Base-by-base conservation (phyloP, 2,888 invertebrate genomes). In the Thalpophila matura region DNA sequence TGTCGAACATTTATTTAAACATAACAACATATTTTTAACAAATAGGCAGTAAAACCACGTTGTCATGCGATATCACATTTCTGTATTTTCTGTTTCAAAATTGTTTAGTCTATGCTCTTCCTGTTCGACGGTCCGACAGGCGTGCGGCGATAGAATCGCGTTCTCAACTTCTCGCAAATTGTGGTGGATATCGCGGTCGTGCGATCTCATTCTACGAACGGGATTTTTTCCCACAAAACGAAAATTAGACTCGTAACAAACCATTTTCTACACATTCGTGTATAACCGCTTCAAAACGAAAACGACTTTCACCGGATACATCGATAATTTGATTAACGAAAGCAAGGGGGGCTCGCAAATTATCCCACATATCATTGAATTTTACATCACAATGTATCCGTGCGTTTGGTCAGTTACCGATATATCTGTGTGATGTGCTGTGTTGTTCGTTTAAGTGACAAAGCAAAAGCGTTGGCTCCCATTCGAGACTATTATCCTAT, bases 401-500 rank as follows among this genome's bases (percentile, higher is more conserved):
- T 90, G 89, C 85, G 84, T 88, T 86, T 88, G 89, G 85, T 90
- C 89, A 87, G 86, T 87, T 86, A 87, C 73, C 68, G 82, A 88
- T 87, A 85, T 89, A 88, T 83, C 86, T 84, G 85, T 91, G 91
- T 90, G 86, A 91, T 90, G 89, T 87, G 88, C 89, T 84, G 90
- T 89, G 92, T 88, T 88, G 86, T 86, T 88, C 88, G 89, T 89
- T 89, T 91, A 91, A 90, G 94, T 94, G 94, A 93, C 92, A 92
- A 93, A 93, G 91, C 92, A 86, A 88, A 86, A 88, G 89, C 89
- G 91, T 90, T 85, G 88, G 87, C 89, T 91, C 90, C 90, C 89
- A 88, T 89, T 89, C 87, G 87, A 86, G 88, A 87, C 90, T 91
- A 94, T 94, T 94, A 94, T 94, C 95, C 94, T 90, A 92, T 91